Evolutionary conservation across 1,140 invertebrate species (phyloP), one percentile per base, ranked within the genome.

Genomic region (Nixonia krombeini): DNA sequence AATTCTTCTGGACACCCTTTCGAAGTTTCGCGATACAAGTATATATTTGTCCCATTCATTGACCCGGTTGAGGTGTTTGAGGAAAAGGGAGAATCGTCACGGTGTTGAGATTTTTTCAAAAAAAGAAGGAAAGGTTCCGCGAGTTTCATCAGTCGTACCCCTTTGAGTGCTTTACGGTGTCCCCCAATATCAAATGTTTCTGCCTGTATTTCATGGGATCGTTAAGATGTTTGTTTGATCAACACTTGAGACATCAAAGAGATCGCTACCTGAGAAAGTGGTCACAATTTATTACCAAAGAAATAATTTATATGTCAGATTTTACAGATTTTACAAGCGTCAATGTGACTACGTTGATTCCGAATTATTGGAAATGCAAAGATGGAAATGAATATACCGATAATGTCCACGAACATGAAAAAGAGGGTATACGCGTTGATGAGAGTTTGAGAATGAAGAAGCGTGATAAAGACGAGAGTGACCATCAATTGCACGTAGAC

Each of bases 401-500:
- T n/a, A n/a, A n/a, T n/a, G n/a, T n/a, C n/a, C n/a, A n/a, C n/a
- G n/a, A n/a, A n/a, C n/a, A n/a, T n/a, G n/a, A n/a, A n/a, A n/a
- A n/a, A n/a, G n/a, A n/a, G n/a, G n/a, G 35, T 37, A 4, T 37
- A 5, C 35, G 12, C 35, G 9, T 15, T 37, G 15, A 37, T 37
- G 12, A 37, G 17, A n/a, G n/a, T n/a, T n/a, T n/a, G n/a, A n/a
- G n/a, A 16, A 37, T 16, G 35, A 37, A 37, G 3, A 16, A 4
- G 9, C 29, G 29, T 5, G 25, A 26, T 26, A 4, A 9, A 37
- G 4, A 37, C 4, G 4, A 15, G 58, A 69, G 73, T 75, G 70
- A 81, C 76, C 75, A 74, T 80, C 79, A 80, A 81, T 82, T 82
- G 77, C 74, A 9, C 12, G 52, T 42, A 28, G 23, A n/a, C 25